These are phyloP conservation scores for Nothocercus julius DNA, from an alignment of 2,113 vertebrate species.

Conservation along the genomic window DNA sequence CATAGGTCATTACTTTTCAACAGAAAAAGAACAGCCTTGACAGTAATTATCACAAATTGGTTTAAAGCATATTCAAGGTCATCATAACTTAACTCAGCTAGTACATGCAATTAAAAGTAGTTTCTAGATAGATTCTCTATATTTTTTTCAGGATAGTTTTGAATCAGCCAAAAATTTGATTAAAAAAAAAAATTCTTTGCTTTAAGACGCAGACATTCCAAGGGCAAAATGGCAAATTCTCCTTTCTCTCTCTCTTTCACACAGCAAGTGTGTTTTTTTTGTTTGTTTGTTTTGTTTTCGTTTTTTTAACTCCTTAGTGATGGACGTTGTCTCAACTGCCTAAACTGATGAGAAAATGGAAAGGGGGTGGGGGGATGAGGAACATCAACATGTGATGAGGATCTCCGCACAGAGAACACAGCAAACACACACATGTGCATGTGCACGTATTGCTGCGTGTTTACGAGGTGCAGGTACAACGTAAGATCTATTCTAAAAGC, in stretches of 20 bases:
- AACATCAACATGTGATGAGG: background rate
- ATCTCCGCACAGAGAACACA: background rate
- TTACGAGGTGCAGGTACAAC: background rate
- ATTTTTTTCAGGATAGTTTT: background rate
- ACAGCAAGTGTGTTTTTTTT: background rate
- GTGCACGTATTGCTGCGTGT: background rate
- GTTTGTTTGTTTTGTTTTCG: background rate
- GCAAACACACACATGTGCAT: background rate
- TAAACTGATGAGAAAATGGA: background rate
- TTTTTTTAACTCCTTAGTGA: background rate
- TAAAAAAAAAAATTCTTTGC: background rate
- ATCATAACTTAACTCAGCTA: background rate
- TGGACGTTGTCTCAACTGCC: background rate
- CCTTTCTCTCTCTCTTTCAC: background rate
- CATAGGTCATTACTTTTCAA: constrained; percentile 15
- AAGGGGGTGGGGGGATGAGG: background rate
- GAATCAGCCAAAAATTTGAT: background rate
- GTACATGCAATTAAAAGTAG: background rate
- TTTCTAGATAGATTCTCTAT: background rate
- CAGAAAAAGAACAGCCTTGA: background rate
- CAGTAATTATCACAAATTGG: constrained; percentile 17
- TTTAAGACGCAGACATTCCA: background rate
- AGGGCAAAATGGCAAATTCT: background rate
- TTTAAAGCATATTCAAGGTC: constrained; percentile 17
- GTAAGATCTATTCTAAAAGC: background rate